Base-by-base conservation (phyloP, 2,888 invertebrate genomes). In the Zootermopsis nevadensis region DNA sequence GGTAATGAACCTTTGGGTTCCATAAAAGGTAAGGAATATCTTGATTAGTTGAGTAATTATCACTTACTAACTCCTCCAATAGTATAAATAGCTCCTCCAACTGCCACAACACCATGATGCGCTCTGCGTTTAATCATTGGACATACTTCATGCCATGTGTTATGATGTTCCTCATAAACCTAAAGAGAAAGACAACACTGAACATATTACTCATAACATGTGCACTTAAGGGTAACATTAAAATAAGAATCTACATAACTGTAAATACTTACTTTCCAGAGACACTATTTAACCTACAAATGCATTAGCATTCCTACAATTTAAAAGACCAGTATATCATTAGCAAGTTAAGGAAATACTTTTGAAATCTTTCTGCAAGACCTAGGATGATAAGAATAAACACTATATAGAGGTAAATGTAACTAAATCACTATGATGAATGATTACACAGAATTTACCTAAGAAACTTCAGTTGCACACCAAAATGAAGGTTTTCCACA, bases 61-160 rank as follows among this genome's bases (percentile, higher is more conserved):
- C 15, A 74, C 42, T 83, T 85, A 86, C 87, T 87, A 74, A 87
- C 84, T 83, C 88, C 88, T 19, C 88, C 88, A 33, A 87, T 85
- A 10, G 87, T 87, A 85, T 87, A 88, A 53, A 88, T 82, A 35
- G 87, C 85, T 24, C 88, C 88, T 79, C 87, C 86, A 67, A 87
- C 86, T 33, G 86, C 85, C 53, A 86, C 87, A 60, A 87, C 86
- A n/a, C 88, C 87, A 77, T 86, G 84, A 85, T 87, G 87, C n/a
- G 85, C 86, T 81, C 88, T 85, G 55, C 86, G 86, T 38, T 83
- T 83, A 69, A 79, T 86, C 88, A 88, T 88, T 22, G 87, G 85
- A 22, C 86, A 85, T 38, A 86, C 86, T 67, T 86, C 86, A 80
- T 85, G 85, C 88, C 88, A 88, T 69, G 77, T 83, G 79, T 87